Percentiles rank a stretch among this genome's conserved stretches.
Evolutionary conservation across 2,888 invertebrate species (phyloP).

Genomic region (Arge pagana): DNA sequence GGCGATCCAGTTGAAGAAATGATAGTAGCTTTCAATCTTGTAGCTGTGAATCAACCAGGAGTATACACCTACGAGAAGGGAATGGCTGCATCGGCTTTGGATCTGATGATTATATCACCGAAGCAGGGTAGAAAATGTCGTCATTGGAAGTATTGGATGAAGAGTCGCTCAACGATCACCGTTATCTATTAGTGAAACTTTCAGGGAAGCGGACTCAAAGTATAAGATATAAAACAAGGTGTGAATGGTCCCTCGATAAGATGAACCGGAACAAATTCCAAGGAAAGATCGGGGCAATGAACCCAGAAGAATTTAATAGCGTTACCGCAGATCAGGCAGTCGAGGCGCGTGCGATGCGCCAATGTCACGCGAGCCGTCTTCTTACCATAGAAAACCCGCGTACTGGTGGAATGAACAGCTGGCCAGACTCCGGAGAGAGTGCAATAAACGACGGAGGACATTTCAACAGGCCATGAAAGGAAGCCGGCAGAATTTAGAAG

Average conservation of each 20-base stretch:
- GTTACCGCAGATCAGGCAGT: no score
- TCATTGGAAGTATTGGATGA: no score
- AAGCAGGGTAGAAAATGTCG: no score
- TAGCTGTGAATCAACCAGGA: no score
- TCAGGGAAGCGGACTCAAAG: background rate
- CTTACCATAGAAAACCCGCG: background rate
- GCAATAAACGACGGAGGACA: background rate
- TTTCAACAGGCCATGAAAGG: conserved; percentile 9
- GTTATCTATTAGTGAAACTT: background rate
- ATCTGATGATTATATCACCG: no score
- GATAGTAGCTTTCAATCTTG: no score
- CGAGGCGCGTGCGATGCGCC: background rate
- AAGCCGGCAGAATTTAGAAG: no score
- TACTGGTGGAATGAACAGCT: conserved; percentile 19
- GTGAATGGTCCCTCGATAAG: background rate
- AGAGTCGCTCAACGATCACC: conserved; percentile 1
- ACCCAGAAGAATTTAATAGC: background rate
- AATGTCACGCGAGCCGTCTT: background rate
- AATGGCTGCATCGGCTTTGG: no score
- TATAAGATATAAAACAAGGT: background rate
- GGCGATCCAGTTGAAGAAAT: no score
- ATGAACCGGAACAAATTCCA: background rate
- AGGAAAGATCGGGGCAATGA: background rate
- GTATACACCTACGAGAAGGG: no score
- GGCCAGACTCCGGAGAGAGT: conserved; percentile 7